Evolutionary conservation across 2,113 vertebrate genomes (phyloP), one percentile per base, ranked within the genome.

Genomic region (Chionodraco myersi): DNA sequence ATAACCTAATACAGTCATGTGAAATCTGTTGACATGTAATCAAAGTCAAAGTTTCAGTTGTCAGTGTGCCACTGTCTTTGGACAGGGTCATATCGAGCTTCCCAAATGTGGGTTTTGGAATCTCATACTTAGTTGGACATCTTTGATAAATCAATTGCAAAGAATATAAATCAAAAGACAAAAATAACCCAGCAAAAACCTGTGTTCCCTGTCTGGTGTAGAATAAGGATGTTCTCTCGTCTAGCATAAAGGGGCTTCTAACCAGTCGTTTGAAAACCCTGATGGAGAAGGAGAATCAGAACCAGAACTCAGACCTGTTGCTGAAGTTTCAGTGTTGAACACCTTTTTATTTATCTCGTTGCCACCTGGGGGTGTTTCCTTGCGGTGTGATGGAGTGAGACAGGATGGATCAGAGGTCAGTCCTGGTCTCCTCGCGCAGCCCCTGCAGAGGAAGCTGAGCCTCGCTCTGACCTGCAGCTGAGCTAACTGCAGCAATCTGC

Each of bases 401-500:
- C 58, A 52, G 47, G 62, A 30, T 30, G 30, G 30, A 72, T 47
- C 75, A 86, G 70, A 87, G 54, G 65, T 74, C 60, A 74, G 56
- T 30, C 4, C 4, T 30, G 1, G 30, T 49, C 47, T 81, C 56
- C 60, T 72, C 30, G 60, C 36, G 54, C 54, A 67, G 69, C 45
- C 68, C 6, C 62, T 69, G 72, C 74, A 54, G 77, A 73, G 45
- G 78, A 84, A 75, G 70, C 79, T 61, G 54, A 78, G 81, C 52
- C 64, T 41, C 1, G 36, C 59, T 48, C 56, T 83, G 80, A 88
- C 72, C 72, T 51, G 30, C 23, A 75, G 82, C 75, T 67, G 53
- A 69, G 74, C 72, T 75, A 10, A 84, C 89, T 92, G 91, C 65
- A 88, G 52, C 93, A 92, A 94, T 93, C 85, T 83, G 56, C 71